Conservation (phyloP, 1,140 invertebrate species). For the Tetraneura akinire region DNA sequence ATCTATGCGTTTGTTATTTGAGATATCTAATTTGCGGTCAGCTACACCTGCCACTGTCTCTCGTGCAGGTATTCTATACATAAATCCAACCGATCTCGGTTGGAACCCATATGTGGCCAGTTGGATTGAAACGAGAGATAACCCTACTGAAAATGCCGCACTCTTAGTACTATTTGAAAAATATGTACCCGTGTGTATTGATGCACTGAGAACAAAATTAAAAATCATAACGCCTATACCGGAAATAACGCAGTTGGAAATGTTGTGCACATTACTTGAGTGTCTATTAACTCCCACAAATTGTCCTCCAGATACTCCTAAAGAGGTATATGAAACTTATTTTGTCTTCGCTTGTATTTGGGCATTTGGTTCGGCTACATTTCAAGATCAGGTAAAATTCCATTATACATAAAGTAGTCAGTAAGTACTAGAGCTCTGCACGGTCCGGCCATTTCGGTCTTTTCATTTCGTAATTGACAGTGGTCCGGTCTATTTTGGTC, state of each 20-base stretch:
- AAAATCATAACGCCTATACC: constrained; percentile 90
- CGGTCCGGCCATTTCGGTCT: too few species aligned
- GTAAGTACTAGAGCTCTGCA: too few species aligned
- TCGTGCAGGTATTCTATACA: constrained; percentile 85
- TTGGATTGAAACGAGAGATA: constrained; percentile 84
- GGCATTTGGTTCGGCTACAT: constrained; percentile 90
- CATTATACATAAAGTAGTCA: too few species aligned
- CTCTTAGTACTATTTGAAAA: constrained; percentile 90
- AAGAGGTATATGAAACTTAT: constrained; percentile 92
- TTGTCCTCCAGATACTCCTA: constrained; percentile 81
- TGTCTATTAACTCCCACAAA: constrained; percentile 79
- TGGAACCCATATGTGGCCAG: constrained; percentile 94
- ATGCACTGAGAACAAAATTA: constrained; percentile 75
- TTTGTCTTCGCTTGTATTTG: constrained; percentile 90
- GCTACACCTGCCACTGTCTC: constrained; percentile 96
- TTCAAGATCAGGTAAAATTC: constrained; percentile 84
- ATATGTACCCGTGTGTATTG: constrained; percentile 85
- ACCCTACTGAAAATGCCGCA: constrained; percentile 74
- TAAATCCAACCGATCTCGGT: constrained; percentile 92
- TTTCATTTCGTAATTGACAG: too few species aligned
- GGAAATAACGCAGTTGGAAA: constrained; percentile 87
- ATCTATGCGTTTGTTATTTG: constrained; percentile 89
- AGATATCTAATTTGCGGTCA: constrained; percentile 88
- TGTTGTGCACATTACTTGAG: constrained; percentile 87
- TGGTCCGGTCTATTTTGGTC: too few species aligned